A percentile compares a stretch with the other conserved stretches of the same genome.
phyloP scores from a whole-genome alignment of 2,113 vertebrate genomes.

The Ariopsis seemanni region DNA sequence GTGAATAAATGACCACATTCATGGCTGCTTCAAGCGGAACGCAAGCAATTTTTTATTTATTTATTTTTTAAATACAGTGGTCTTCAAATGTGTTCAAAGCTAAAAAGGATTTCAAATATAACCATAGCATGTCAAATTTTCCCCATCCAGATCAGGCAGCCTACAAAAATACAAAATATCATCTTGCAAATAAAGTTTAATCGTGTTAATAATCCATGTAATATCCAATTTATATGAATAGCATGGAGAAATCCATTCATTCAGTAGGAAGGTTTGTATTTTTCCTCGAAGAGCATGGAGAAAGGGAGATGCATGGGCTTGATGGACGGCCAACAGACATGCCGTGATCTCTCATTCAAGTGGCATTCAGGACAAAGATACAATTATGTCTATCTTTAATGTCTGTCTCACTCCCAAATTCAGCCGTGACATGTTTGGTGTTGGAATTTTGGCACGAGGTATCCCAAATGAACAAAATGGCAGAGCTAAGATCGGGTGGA shows the following conservation, averaged over 20 bases:
- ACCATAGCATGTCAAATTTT: neutral
- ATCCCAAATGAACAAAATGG: too few species aligned
- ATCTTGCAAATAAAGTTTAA: neutral
- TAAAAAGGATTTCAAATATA: neutral
- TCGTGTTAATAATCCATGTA: neutral
- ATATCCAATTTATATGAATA: neutral
- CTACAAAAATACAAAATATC: neutral
- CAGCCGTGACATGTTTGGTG: neutral
- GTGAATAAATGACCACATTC: neutral
- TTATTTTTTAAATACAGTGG: neutral
- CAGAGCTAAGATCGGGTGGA: too few species aligned
- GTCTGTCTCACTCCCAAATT: neutral
- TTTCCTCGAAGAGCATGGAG: neutral
- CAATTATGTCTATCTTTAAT: neutral
- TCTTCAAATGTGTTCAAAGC: conserved; percentile 2
- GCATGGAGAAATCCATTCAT: neutral
- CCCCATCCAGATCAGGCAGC: neutral
- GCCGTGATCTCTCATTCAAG: neutral
- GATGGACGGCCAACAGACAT: neutral
- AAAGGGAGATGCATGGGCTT: neutral
- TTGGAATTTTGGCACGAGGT: too few species aligned
- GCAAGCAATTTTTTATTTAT: neutral
- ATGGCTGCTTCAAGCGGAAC: neutral
- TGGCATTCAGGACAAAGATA: neutral
- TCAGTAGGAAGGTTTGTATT: neutral